phyloP scores from a whole-genome alignment of 2,888 invertebrate species.

The Drosophila melanosoma region DNA sequence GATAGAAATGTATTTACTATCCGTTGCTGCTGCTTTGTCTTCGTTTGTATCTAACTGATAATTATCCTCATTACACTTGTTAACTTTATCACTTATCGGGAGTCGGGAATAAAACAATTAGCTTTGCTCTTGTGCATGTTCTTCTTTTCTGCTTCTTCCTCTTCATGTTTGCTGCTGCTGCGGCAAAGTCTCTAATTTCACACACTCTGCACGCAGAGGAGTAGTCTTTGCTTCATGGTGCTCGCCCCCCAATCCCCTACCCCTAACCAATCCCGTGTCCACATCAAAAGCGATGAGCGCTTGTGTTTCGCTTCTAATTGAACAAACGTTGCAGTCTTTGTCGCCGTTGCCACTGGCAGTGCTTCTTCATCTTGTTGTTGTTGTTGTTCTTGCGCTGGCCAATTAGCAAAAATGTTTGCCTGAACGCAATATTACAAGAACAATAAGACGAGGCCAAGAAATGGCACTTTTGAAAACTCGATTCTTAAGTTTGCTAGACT shows the following conservation, averaged over 20 bases:
- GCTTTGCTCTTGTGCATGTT: conserved; percentile 25
- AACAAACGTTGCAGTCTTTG: conserved; percentile 50
- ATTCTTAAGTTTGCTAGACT: not conserved
- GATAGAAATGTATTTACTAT: not conserved
- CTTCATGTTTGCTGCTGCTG: conserved; percentile 6
- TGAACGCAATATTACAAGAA: conserved; percentile 55
- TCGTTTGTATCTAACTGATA: conserved; percentile 21
- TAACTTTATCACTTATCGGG: conserved; percentile 46
- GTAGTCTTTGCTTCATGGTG: not conserved
- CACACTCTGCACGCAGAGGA: conserved; percentile 38
- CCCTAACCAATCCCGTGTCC: not conserved
- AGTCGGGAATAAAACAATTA: conserved; percentile 46
- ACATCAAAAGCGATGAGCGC: conserved; percentile 1
- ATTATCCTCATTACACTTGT: conserved; percentile 50
- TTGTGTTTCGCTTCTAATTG: conserved; percentile 67
- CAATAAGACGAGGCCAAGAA: conserved; percentile 32
- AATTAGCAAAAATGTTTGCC: conserved; percentile 74
- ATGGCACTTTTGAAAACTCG: not conserved
- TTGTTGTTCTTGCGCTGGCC: conserved; percentile 48
- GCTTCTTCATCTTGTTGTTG: conserved; percentile 6
- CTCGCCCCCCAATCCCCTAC: not conserved
- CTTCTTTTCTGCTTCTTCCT: conserved; percentile 7
- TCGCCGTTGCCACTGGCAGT: conserved; percentile 26
- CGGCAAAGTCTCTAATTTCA: conserved; percentile 40
- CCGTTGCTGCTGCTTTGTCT: not conserved